Evolutionary conservation across 2,113 vertebrate genomes (phyloP), one percentile per base, ranked within the genome.

Genomic region (Eleginops maclovinus): DNA sequence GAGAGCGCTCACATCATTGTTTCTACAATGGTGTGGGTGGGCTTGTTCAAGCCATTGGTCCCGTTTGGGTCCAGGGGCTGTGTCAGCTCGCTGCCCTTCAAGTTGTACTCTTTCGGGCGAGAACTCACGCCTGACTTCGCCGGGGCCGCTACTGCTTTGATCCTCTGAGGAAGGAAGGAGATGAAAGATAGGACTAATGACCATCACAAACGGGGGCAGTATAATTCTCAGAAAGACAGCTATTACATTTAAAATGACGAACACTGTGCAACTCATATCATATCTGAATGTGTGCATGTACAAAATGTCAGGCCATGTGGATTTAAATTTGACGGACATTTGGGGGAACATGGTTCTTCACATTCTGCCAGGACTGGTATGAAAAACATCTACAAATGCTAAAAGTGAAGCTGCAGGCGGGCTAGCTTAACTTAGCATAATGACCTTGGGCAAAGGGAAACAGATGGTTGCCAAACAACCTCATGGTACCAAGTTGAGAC

Each of bases 1-100:
- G 94, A 95, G 95, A 95, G 95, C 88, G 94, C 94, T 99, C 96
- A 99, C 98, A 99, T 99, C 95, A 95, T 98, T 89, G 97, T 99
- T 95, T 99, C 98, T 93, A 98, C 97, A 88, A 99, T 94, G 95
- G 97, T 96, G 94, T 98, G 97, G 73, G 96, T 96, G 71, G 96
- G 96, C 91, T 97, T 98, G 90, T 94, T 94, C 92, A 96, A 95
- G 75, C 94, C 89, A 21, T 95, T 96, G 77, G 96, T 97, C 70
- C 93, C 84, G 43, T 95, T 96, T 59, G 96, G 93, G 86, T 94
- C 93, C 84, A 95, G 92, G 53, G 93, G 92, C 83, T 93, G 92
- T 75, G 89, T 92, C 83, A 94, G 87, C 85, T 95, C 94, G 22
- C 87, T 93, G 88, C 85, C 90, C 84, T 95, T 95, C 79, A 92